Percentiles rank a stretch among this genome's conserved stretches.
phyloP scores from a whole-genome alignment of 2,113 vertebrate genomes.

The Macrotus californicus region DNA sequence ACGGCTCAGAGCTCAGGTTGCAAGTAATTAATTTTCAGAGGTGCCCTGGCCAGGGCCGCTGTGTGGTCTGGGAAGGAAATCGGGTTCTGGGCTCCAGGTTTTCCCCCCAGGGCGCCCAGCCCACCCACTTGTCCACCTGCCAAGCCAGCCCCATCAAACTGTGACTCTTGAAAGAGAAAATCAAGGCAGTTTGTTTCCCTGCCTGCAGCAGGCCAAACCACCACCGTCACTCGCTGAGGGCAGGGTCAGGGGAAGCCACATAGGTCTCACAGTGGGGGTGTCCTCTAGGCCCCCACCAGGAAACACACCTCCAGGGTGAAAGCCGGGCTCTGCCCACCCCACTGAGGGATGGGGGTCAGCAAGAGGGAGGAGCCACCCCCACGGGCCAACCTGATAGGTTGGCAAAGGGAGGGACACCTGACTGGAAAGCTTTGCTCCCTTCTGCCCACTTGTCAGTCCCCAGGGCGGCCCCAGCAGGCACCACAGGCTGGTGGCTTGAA shows the following conservation, averaged over 20 bases:
- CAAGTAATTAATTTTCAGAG: conserved; percentile 60
- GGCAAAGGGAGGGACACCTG: not conserved
- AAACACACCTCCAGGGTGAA: conserved; percentile 39
- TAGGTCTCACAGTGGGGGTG: conserved; percentile 39
- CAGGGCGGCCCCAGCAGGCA: not conserved
- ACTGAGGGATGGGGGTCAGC: no score
- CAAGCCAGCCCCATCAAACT: conserved; percentile 74
- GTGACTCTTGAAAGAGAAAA: conserved; percentile 73
- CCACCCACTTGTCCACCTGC: conserved; percentile 65
- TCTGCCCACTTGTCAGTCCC: not conserved
- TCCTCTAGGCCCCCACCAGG: conserved; percentile 57
- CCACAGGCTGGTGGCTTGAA: not conserved
- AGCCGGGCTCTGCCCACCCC: not conserved
- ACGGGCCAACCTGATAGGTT: no score
- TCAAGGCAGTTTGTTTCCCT: conserved; percentile 67
- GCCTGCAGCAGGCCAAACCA: conserved; percentile 68
- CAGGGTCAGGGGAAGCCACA: conserved; percentile 32
- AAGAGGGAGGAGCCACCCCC: not conserved
- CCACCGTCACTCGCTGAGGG: conserved; percentile 44
- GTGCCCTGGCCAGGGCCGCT: conserved; percentile 62
- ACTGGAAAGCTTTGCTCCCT: not conserved
- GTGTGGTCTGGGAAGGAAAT: conserved; percentile 78
- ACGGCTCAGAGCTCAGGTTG: not conserved
- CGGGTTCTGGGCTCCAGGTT: conserved; percentile 70
- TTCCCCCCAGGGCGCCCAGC: conserved; percentile 68